Evolutionary conservation across 2,113 vertebrate genomes (phyloP).

Genomic region (Phrynosoma platyrhinos): DNA sequence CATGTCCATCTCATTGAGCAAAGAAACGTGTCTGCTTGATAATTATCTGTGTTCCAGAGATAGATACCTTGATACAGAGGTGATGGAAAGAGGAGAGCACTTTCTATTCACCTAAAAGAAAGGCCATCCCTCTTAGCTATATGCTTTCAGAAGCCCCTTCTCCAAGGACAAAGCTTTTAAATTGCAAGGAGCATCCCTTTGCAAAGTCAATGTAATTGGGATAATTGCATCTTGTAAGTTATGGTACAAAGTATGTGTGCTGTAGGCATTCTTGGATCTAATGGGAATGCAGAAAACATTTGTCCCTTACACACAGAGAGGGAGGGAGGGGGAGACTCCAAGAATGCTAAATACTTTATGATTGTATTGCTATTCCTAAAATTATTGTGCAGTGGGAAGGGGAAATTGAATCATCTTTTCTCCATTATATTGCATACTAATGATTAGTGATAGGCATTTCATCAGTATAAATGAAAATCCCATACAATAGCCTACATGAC

Average conservation of each 20-base stretch:
- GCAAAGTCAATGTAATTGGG: slow-evolving; percentile 10
- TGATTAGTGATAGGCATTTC: no score
- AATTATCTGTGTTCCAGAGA: background rate
- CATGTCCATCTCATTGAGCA: slow-evolving; percentile 7
- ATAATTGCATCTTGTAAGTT: slow-evolving; percentile 4
- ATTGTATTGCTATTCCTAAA: background rate
- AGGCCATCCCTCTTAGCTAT: background rate
- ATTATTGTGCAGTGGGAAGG: no score
- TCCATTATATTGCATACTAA: background rate
- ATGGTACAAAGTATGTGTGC: background rate
- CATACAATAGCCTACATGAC: background rate
- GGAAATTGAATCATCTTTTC: background rate
- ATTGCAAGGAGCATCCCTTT: background rate
- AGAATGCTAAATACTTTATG: background rate
- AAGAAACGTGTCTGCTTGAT: slow-evolving; percentile 1
- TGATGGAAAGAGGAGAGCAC: background rate
- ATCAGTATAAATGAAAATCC: no score
- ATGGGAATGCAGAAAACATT: background rate
- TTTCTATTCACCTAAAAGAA: background rate
- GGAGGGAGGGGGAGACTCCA: background rate
- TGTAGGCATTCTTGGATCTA: background rate
- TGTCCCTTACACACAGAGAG: background rate
- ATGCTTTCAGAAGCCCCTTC: slow-evolving; percentile 18
- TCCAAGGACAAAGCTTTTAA: slow-evolving; percentile 31
- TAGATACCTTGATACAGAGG: background rate